Evolutionary conservation across 2,113 vertebrate species (phyloP).

Genomic region (Pterocles orientalis): DNA sequence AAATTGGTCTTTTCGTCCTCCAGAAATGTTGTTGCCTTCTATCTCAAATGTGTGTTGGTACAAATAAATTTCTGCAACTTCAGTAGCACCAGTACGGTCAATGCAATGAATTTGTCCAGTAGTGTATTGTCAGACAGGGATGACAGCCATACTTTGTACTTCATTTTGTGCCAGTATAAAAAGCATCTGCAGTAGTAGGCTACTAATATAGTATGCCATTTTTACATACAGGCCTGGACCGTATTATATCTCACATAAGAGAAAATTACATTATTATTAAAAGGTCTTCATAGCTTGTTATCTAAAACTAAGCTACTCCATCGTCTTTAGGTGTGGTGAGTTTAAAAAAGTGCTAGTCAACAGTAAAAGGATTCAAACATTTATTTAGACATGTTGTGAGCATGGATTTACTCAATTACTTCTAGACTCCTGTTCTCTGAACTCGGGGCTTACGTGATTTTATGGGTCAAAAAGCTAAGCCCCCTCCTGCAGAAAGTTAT

Average conservation of each 20-base stretch:
- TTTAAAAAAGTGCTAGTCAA: background rate
- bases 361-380: background rate
- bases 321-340: background rate
- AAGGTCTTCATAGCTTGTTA: background rate
- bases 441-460: background rate
- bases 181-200: background rate
- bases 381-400: background rate
- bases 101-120: background rate
- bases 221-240: background rate
- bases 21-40: background rate
- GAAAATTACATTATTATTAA: background rate
- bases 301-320: background rate
- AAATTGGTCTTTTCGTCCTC: background rate
- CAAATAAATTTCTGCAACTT: background rate
- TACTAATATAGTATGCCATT: background rate
- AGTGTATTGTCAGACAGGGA: background rate
- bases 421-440: background rate
- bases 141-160: background rate
- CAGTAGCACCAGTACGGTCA: background rate
- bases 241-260: background rate
- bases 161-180: background rate
- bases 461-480: background rate
- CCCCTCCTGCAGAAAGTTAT: background rate
- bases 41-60: background rate
- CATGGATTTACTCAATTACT: background rate